These are phyloP conservation scores for Taxidea taxus DNA, from an alignment of 2,113 vertebrate genomes.

Conservation along the genomic window DNA sequence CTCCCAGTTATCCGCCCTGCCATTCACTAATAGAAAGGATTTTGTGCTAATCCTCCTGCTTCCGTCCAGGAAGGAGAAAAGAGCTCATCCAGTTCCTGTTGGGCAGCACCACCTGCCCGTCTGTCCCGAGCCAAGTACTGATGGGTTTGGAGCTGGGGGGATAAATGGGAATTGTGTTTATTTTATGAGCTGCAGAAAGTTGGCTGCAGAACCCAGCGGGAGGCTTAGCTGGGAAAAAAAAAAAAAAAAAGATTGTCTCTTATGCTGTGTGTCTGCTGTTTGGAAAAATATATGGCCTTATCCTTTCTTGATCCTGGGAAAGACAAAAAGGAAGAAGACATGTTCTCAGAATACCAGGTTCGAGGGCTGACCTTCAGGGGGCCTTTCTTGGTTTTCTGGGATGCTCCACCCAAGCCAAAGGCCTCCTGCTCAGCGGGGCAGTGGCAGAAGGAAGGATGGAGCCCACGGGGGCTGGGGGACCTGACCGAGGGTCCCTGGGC, in stretches of 20 bases:
- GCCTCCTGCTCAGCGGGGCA: neutral
- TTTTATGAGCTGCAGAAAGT: conserved; percentile 62
- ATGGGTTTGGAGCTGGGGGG: conserved; percentile 43
- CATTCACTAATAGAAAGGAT: conserved; percentile 48
- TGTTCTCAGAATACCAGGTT: neutral
- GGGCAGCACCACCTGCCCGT: conserved; percentile 58
- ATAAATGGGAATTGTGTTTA: conserved; percentile 48
- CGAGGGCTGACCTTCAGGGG: neutral
- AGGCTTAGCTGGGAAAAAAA: conserved; percentile 3
- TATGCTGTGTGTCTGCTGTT: conserved; percentile 25
- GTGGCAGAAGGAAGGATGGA: neutral
- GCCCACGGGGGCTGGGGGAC: rapidly evolving
- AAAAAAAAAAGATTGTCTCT: conserved; percentile 24
- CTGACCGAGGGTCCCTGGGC: neutral
- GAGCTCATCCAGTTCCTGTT: conserved; percentile 30
- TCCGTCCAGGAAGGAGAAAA: conserved; percentile 58
- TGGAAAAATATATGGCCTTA: neutral
- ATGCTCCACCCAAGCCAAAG: neutral
- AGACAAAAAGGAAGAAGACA: neutral
- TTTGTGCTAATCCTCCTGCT: conserved; percentile 53
- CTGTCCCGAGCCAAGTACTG: conserved; percentile 45
- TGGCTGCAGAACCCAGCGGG: conserved; percentile 16
- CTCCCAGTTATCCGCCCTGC: conserved; percentile 16
- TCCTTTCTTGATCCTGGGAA: neutral
- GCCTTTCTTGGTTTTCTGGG: neutral